These are phyloP conservation scores for Aurelia sp. DNA, from an alignment of 30 jellyfish, hydroid and myxozoan species.

Conservation along the genomic window DNA sequence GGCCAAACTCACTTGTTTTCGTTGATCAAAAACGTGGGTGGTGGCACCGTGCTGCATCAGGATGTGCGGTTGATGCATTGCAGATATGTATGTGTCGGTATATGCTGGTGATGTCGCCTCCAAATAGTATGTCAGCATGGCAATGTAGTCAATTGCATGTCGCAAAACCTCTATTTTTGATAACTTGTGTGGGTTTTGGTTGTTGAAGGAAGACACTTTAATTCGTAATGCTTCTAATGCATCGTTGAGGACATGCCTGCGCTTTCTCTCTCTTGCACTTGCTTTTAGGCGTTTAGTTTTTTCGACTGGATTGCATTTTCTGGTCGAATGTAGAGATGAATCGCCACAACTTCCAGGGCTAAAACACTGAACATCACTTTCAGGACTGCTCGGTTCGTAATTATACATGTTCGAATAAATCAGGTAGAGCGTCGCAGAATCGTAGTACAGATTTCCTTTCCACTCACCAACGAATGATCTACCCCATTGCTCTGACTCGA, in stretches of 20 bases:
- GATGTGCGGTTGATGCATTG: conserved; percentile 8
- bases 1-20: too few species aligned
- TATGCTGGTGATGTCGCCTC: conserved; percentile 32
- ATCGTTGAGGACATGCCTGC: conserved; percentile 94
- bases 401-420: conserved; percentile 1
- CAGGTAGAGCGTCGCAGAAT: background rate
- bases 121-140: conserved; percentile 77
- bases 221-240: conserved; percentile 86
- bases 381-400: conserved; percentile 74
- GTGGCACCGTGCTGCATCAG: background rate
- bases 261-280: conserved; percentile 94
- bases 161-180: conserved; percentile 94
- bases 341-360: conserved; percentile 61
- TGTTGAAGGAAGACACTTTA: conserved; percentile 73
- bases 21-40: background rate
- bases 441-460: too few species aligned
- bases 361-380: conserved; percentile 50
- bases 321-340: background rate
- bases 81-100: background rate
- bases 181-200: conserved; percentile 80
- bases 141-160: conserved; percentile 92
- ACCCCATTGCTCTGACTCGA: too few species aligned
- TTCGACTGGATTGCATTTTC: conserved; percentile 40
- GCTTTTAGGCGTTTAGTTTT: conserved; percentile 85
- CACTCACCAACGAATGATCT: too few species aligned